phyloP scores from a whole-genome alignment of 2,888 invertebrate genomes.

The Oscheius sp. region DNA sequence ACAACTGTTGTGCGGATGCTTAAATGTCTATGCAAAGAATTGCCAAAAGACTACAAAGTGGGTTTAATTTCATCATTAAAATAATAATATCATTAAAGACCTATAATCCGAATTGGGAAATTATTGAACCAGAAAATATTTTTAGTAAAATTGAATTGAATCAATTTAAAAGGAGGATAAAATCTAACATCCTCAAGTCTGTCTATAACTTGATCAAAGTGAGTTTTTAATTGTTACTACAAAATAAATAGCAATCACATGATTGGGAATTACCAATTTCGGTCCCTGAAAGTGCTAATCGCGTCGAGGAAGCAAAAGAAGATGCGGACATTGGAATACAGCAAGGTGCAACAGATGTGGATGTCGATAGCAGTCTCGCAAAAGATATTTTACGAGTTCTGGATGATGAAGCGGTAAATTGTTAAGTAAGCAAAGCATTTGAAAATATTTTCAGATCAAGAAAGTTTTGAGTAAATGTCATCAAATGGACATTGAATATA shows the following conservation, averaged over 20 bases:
- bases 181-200: constrained; percentile 47
- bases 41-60: constrained; percentile 58
- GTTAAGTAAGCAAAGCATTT: background rate
- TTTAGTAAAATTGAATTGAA: constrained; percentile 33
- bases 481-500: constrained; percentile 28
- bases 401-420: constrained; percentile 21
- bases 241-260: constrained; percentile 22
- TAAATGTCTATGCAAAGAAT: constrained; percentile 56
- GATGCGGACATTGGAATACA: constrained; percentile 17
- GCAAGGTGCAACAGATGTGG: constrained; percentile 3
- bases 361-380: constrained; percentile 4
- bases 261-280: constrained; percentile 19
- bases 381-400: constrained; percentile 7
- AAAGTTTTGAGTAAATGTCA: constrained; percentile 20
- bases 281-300: constrained; percentile 4
- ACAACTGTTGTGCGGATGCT: constrained; percentile 65
- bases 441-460: constrained; percentile 19
- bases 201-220: constrained; percentile 51
- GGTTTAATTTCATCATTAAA: no score
- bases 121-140: constrained; percentile 39
- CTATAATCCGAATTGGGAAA: constrained; percentile 32
- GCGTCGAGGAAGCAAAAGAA: constrained; percentile 15
- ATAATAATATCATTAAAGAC: no score
- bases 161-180: constrained; percentile 41
- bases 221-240: background rate